Evolutionary conservation across 2,888 invertebrate genomes (phyloP), one percentile per base, ranked within the genome.

Genomic region (Patella ulyssiponensis): DNA sequence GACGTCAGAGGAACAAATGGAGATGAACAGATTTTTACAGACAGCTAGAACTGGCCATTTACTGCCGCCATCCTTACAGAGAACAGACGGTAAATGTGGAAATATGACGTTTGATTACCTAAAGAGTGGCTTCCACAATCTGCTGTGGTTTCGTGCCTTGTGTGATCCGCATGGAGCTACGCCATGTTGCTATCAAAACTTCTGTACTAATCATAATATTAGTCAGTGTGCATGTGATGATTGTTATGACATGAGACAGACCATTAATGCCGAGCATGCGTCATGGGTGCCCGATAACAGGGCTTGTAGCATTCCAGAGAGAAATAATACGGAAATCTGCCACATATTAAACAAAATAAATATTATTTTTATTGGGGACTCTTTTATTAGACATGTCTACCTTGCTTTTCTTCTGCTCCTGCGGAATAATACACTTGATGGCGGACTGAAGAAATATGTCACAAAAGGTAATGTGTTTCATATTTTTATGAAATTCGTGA

Each of bases 341-440:
- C 14, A 64, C 23, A 20, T 64, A 12, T n/a, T 64, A 14, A n/a
- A 64, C 9, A 23, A 23, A 64, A 20, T 20, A 11, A 64, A 64
- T 3, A 64, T 64, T 12, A 20, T 20, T 64, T 64, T 64, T 23
- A 4, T 64, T 2, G 64, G 64, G 20, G 64, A 64, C 23, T 64
- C 64, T 23, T 64, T 64, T 20, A 64, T 64, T 64, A n/a, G 64
- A 64, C 64, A 64, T 64, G 23, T 64, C 12, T 64, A 64, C 64
- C 5, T 64, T 20, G 64, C 64, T 7, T 64, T 64, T 64, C n/a
- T 64, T 23, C 23, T 64, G 23, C 12, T 64, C 2, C 64, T 64
- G 11, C n/a, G 15, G 23, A 23, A 64, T 20, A 64, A 64, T 64
- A 20, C 23, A 20, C 11, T 64, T 20, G 64, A 64, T 64, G 64